Conservation (phyloP, 2,113 vertebrate genomes). For the Calidris pygmaea region DNA sequence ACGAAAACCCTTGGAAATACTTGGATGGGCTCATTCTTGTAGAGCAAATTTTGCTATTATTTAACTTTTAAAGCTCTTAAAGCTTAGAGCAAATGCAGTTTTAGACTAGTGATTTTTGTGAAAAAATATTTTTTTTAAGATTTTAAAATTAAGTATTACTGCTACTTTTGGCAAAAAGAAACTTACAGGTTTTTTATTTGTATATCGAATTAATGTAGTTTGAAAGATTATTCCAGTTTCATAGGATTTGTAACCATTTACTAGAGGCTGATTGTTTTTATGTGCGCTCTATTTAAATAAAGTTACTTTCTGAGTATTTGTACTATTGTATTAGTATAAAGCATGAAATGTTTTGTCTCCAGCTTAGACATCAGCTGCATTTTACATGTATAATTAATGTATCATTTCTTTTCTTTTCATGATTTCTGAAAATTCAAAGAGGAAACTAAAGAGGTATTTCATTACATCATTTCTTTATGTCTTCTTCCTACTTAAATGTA, state of each 20-base stretch:
- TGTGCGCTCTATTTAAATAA: background rate
- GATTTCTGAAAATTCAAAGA: constrained; percentile 73
- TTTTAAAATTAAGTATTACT: background rate
- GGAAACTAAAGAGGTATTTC: constrained; percentile 93
- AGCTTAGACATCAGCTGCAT: background rate
- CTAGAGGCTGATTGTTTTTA: background rate
- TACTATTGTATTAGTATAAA: background rate
- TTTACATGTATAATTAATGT: background rate
- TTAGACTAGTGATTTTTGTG: background rate
- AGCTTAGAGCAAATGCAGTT: background rate
- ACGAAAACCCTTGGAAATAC: background rate
- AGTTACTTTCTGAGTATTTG: background rate
- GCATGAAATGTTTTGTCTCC: background rate
- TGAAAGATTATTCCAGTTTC: background rate
- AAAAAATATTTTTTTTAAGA: background rate
- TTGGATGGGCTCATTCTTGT: background rate
- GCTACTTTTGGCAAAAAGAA: background rate
- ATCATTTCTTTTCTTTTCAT: background rate
- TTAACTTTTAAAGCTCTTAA: background rate
- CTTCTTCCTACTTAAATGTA: constrained; percentile 26
- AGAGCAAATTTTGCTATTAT: background rate
- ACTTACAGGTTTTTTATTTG: background rate
- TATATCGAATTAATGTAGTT: background rate
- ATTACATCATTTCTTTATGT: background rate
- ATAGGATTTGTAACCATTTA: background rate